Percentiles rank a stretch among this genome's conserved stretches.
Evolutionary conservation across 2,888 invertebrate genomes (phyloP).

Genomic region (Rotaria sp.): DNA sequence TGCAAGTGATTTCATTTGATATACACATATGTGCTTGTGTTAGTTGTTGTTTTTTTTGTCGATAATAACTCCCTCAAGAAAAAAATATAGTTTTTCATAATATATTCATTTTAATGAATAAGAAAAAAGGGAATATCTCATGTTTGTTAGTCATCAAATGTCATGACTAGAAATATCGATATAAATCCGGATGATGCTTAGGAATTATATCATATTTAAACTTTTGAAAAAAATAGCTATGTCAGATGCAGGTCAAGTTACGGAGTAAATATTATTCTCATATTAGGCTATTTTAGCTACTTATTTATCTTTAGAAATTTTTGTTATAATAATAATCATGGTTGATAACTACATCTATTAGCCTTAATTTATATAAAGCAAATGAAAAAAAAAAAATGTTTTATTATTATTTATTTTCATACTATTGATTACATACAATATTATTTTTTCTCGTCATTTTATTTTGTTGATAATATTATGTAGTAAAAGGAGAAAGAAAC

Average conservation of each 20-base stretch:
- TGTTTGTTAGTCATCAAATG: not conserved
- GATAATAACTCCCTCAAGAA: too few relatives aligned
- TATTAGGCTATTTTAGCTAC: not conserved
- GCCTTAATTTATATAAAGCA: not conserved
- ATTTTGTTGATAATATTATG: not conserved
- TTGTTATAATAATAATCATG: not conserved
- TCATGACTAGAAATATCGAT: not conserved
- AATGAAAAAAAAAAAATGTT: not conserved
- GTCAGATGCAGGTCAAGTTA: not conserved
- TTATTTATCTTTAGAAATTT: not conserved
- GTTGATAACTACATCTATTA: not conserved
- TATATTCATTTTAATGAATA: not conserved
- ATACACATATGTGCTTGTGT: too few relatives aligned
- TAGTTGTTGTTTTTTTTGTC: too few relatives aligned
- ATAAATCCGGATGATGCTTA: not conserved
- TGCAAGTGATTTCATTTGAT: not conserved
- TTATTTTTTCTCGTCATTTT: not conserved
- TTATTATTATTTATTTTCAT: not conserved
- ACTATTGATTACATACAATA: not conserved
- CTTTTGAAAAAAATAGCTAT: not conserved
- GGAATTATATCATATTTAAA: not conserved
- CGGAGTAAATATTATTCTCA: not conserved
- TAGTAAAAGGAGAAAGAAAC: not conserved
- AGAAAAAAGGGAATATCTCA: not conserved
- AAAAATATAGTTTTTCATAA: not conserved